phyloP scores from a whole-genome alignment of 2,797 vertebrate genomes.

The Brachyrhaphis roseni region DNA sequence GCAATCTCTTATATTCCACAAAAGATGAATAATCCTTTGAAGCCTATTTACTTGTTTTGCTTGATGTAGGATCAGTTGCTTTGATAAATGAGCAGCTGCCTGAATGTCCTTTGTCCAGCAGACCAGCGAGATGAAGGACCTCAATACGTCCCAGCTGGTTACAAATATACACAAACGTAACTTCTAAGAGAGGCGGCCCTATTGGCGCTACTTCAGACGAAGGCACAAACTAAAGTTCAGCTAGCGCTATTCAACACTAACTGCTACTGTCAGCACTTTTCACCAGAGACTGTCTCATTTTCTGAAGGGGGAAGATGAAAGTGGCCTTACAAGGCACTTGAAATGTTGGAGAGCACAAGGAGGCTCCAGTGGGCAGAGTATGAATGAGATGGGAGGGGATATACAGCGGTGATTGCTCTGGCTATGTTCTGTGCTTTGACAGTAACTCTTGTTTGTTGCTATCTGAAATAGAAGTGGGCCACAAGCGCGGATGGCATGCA shows the following conservation, averaged over 20 bases:
- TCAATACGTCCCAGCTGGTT: slow-evolving; percentile 27
- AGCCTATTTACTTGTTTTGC: slow-evolving; percentile 25
- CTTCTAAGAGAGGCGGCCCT: slow-evolving; percentile 37
- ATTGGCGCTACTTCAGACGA: slow-evolving; percentile 54
- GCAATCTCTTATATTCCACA: slow-evolving; percentile 16
- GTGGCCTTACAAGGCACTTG: slow-evolving; percentile 71
- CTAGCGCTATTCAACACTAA: slow-evolving; percentile 60
- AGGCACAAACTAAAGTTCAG: slow-evolving; percentile 55
- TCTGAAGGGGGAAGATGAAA: slow-evolving; percentile 76
- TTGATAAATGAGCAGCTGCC: slow-evolving; percentile 40
- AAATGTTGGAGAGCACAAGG: slow-evolving; percentile 67
- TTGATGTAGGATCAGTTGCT: slow-evolving; percentile 25
- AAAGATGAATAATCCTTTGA: slow-evolving; percentile 37
- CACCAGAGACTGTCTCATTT: slow-evolving; percentile 72
- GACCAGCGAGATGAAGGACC: slow-evolving; percentile 24
- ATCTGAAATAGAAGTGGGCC: slow-evolving; percentile 24
- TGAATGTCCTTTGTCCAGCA: slow-evolving; percentile 31
- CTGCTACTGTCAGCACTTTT: slow-evolving; percentile 74
- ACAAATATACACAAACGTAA: slow-evolving; percentile 28
- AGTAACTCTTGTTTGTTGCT: slow-evolving; percentile 40
- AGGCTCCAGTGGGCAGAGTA: slow-evolving; percentile 49
- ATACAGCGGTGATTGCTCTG: slow-evolving; percentile 35
- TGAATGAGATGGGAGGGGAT: slow-evolving; percentile 48
- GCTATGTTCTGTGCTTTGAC: slow-evolving; percentile 47
- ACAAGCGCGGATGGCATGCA: slow-evolving; percentile 1